Percentiles rank a stretch among this genome's conserved stretches.
These are phyloP conservation scores for Ferrisia virgata DNA, from an alignment of 2,888 invertebrate genomes.

Conservation along the genomic window DNA sequence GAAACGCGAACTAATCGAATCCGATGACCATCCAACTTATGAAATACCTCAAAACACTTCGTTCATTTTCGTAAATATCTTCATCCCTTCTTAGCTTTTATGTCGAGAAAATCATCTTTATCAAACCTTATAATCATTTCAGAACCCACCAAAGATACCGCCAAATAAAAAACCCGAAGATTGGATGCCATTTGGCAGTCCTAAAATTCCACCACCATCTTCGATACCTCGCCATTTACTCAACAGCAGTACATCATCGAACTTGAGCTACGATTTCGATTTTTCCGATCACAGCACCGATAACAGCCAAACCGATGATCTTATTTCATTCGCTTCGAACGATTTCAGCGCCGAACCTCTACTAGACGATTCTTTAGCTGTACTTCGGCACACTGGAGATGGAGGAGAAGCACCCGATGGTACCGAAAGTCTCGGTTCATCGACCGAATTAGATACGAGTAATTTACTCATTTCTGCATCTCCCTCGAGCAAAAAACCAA, in stretches of 20 bases:
- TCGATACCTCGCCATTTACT: constrained; percentile 9
- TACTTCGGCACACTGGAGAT: not conserved
- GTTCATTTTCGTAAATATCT: constrained; percentile 31
- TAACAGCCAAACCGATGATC: constrained; percentile 12
- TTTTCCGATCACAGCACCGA: constrained; percentile 38
- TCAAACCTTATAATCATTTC: not conserved
- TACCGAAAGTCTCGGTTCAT: not conserved
- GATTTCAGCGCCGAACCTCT: not conserved
- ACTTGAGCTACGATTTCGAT: not conserved
- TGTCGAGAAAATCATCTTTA: not conserved
- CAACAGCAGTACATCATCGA: not conserved
- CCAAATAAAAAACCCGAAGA: constrained; percentile 32
- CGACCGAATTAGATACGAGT: not conserved
- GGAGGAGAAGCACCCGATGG: not conserved
- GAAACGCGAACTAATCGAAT: not conserved
- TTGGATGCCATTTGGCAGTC: constrained; percentile 15
- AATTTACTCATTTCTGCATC: not conserved
- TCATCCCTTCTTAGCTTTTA: no score
- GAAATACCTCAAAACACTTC: constrained; percentile 33
- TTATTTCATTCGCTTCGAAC: constrained; percentile 25
- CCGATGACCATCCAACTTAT: not conserved
- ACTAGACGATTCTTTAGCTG: not conserved
- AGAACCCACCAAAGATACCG: not conserved
- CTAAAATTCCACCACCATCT: not conserved
- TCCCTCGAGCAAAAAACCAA: not conserved